phyloP scores from a whole-genome alignment of 2,888 invertebrate species.

The Cataglyphis rosenhaueri region DNA sequence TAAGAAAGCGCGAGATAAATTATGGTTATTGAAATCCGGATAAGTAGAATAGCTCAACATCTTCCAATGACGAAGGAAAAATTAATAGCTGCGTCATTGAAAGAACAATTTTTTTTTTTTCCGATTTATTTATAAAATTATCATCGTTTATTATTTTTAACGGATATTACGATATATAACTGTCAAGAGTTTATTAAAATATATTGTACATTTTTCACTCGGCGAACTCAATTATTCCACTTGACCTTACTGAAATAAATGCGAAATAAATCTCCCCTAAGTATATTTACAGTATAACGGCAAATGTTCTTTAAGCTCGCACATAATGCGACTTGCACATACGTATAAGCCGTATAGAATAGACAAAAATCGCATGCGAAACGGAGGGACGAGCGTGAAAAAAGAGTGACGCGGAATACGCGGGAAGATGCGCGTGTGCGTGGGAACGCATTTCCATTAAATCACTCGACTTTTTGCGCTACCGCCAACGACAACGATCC shows the following conservation, averaged over 20 bases:
- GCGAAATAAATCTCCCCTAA: conserved; percentile 1
- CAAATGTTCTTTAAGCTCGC: conserved; percentile 1
- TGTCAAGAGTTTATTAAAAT: conserved; percentile 3
- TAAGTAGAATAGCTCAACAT: conserved; percentile 40
- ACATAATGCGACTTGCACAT: background rate
- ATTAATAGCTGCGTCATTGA: background rate
- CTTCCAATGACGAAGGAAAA: background rate
- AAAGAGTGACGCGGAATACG: conserved; percentile 35
- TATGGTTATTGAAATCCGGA: conserved; percentile 13
- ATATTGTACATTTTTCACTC: background rate
- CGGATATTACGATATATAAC: background rate
- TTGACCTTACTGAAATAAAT: conserved; percentile 21
- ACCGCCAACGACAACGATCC: conserved; percentile 57
- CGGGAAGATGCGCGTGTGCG: conserved; percentile 70
- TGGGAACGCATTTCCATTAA: conserved; percentile 84
- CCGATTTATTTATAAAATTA: background rate
- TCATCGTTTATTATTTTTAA: background rate
- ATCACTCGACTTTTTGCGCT: conserved; percentile 81
- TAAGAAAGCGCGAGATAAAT: conserved; percentile 8
- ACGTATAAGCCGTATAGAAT: conserved; percentile 14
- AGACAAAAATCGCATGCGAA: conserved; percentile 9
- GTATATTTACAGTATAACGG: conserved; percentile 19
- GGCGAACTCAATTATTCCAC: conserved; percentile 5
- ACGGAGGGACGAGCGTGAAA: conserved; percentile 32
- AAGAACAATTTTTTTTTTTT: background rate